Conservation (phyloP, 1,140 invertebrate genomes). For the Atopsyche davidsoni region DNA sequence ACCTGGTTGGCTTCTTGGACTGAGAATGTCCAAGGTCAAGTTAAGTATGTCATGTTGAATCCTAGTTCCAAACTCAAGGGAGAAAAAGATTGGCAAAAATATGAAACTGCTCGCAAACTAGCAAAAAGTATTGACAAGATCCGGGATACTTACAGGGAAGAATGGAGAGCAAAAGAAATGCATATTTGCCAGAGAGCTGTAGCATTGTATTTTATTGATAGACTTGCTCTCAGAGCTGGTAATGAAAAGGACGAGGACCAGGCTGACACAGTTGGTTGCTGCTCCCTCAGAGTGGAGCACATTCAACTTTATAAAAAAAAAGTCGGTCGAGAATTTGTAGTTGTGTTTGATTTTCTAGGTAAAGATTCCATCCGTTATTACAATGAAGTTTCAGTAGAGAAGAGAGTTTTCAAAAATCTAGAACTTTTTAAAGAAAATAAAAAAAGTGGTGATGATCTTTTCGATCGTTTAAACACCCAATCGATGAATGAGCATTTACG, state of each 20-base stretch:
- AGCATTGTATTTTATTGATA: slow-evolving; percentile 98
- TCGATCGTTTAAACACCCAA: slow-evolving; percentile 94
- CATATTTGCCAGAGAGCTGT: slow-evolving; percentile 92
- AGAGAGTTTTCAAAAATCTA: slow-evolving; percentile 96
- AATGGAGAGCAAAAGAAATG: slow-evolving; percentile 99
- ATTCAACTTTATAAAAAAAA: slow-evolving; percentile 85
- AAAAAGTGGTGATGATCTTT: slow-evolving; percentile 89
- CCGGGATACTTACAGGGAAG: slow-evolving; percentile 76
- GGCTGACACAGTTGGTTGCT: slow-evolving; percentile 98
- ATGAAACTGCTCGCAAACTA: slow-evolving; percentile 91
- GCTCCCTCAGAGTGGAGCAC: slow-evolving; percentile 95
- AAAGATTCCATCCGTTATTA: slow-evolving; percentile 90
- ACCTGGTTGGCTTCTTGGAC: slow-evolving; percentile 98
- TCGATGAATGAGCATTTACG: slow-evolving; percentile 96
- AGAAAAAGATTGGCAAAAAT: slow-evolving; percentile 99
- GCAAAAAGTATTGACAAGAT: slow-evolving; percentile 90
- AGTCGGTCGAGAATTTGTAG: slow-evolving; percentile 88
- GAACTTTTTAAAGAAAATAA: slow-evolving; percentile 98
- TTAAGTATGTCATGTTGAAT: slow-evolving; percentile 99
- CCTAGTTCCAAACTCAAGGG: slow-evolving; percentile 98
- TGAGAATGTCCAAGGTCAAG: slow-evolving; percentile 97
- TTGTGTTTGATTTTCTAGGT: slow-evolving; percentile 98
- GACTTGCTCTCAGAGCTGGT: slow-evolving; percentile 96
- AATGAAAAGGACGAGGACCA: slow-evolving; percentile 99
- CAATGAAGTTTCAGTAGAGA: slow-evolving; percentile 95